A percentile compares a stretch with the other conserved stretches of the same genome.
Evolutionary conservation across 2,113 vertebrate species (phyloP).

Genomic region (Chlorodrepanis virens): DNA sequence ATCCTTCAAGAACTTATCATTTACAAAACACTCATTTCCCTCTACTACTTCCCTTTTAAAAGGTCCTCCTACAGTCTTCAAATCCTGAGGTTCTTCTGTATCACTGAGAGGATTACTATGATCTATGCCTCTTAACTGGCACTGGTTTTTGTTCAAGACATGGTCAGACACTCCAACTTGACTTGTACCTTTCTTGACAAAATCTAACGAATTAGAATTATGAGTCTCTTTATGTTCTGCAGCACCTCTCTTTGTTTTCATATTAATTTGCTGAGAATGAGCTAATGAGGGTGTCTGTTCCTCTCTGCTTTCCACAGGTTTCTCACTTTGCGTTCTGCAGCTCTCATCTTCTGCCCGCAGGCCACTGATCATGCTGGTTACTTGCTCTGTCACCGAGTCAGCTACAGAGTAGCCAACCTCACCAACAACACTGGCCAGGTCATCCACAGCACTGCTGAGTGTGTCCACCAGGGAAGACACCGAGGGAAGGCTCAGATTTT

Average conservation of each 20-base stretch:
- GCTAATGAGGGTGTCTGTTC: neutral
- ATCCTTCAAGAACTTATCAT: neutral
- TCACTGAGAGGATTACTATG: neutral
- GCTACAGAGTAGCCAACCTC: constrained; percentile 84
- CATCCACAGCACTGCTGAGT: constrained; percentile 86
- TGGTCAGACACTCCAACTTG: neutral
- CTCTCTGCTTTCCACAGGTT: neutral
- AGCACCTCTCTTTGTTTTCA: neutral
- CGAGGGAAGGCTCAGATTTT: constrained; percentile 83
- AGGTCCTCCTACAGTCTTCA: constrained; percentile 20
- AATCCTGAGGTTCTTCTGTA: neutral
- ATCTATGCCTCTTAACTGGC: neutral
- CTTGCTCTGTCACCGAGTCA: constrained; percentile 90
- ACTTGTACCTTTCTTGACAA: neutral
- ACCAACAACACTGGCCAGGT: constrained; percentile 82
- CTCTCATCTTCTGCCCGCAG: constrained; percentile 75
- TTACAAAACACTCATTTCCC: constrained; percentile 24
- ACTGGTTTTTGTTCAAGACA: neutral
- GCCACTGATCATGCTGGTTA: constrained; percentile 84
- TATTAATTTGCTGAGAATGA: neutral
- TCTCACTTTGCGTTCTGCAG: neutral
- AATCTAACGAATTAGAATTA: neutral
- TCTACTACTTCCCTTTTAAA: neutral
- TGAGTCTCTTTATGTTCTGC: constrained; percentile 1
- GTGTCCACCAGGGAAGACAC: constrained; percentile 88